Percentiles rank a stretch among this genome's conserved stretches.
phyloP scores from a whole-genome alignment of 1,140 invertebrate species.

The Ips nitidus region DNA sequence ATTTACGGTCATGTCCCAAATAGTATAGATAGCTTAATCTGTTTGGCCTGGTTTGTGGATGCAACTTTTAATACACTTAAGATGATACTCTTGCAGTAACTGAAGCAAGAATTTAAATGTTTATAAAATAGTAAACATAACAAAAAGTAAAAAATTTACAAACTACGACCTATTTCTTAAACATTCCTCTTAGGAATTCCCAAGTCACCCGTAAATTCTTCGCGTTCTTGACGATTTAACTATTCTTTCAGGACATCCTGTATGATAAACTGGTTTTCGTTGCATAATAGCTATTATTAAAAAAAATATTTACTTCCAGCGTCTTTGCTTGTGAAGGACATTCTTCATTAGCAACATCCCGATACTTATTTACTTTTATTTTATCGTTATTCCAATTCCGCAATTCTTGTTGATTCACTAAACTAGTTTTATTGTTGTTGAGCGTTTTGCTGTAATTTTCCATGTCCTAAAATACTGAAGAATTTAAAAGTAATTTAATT shows the following conservation, averaged over 20 bases:
- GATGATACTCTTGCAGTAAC: too few relatives aligned
- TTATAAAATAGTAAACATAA: neutral
- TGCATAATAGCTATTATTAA: slow-evolving; percentile 11
- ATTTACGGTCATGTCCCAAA: slow-evolving; percentile 9
- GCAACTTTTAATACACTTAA: neutral
- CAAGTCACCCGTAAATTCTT: too few relatives aligned
- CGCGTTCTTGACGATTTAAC: neutral
- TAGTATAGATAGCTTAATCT: neutral
- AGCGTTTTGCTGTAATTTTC: too few relatives aligned
- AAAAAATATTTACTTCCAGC: neutral
- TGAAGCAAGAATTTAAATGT: neutral
- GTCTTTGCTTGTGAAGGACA: slow-evolving; percentile 3
- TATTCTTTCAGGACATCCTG: slow-evolving; percentile 17
- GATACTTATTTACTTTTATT: neutral
- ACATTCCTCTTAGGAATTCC: too few relatives aligned
- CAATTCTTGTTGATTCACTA: neutral
- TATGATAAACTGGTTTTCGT: slow-evolving; percentile 9
- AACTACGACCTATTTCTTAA: too few relatives aligned
- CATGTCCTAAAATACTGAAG: too few relatives aligned
- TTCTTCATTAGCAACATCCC: slow-evolving; percentile 13
- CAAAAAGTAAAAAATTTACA: neutral
- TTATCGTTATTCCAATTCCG: neutral
- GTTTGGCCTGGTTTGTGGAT: neutral
- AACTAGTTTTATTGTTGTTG: too few relatives aligned
- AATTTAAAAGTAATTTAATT: too few relatives aligned